A percentile compares a stretch with the other conserved stretches of the same genome.
Evolutionary conservation across 2,113 vertebrate genomes (phyloP).

Genomic region (Malurus elegans): DNA sequence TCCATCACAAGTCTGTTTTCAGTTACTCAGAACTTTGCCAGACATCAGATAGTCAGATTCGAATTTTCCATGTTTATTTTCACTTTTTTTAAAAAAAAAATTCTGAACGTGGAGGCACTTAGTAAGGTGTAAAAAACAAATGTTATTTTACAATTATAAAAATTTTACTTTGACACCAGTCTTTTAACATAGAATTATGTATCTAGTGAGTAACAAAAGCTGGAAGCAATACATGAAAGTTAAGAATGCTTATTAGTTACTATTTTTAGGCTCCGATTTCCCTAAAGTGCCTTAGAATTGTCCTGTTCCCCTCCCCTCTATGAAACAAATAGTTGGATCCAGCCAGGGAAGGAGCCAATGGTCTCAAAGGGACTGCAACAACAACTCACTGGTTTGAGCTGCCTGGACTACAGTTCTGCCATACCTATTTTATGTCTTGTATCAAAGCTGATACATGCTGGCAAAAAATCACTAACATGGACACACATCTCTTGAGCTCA

Average conservation of each 20-base stretch:
- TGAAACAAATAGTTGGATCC: neutral
- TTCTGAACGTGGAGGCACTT: neutral
- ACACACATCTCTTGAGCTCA: neutral
- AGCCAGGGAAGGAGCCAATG: neutral
- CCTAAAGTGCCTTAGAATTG: neutral
- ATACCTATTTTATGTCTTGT: neutral
- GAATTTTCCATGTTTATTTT: slow-evolving; percentile 36
- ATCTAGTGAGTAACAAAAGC: neutral
- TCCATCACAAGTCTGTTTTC: slow-evolving; percentile 52
- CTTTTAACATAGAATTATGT: neutral
- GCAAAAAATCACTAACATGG: neutral
- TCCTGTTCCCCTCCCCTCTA: neutral
- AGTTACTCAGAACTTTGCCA: slow-evolving; percentile 43
- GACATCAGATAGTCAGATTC: neutral
- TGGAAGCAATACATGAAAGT: neutral
- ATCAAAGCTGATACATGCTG: neutral
- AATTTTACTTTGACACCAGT: neutral
- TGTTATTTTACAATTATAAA: neutral
- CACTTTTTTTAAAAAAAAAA: neutral
- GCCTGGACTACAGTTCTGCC: neutral
- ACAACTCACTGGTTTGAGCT: neutral
- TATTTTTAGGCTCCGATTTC: neutral
- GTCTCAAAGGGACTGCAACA: neutral
- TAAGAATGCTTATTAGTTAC: neutral
- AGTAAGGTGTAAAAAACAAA: neutral